Evolutionary conservation across 2,797 vertebrate genomes (phyloP).

Genomic region (Sarcophilus harrisii): DNA sequence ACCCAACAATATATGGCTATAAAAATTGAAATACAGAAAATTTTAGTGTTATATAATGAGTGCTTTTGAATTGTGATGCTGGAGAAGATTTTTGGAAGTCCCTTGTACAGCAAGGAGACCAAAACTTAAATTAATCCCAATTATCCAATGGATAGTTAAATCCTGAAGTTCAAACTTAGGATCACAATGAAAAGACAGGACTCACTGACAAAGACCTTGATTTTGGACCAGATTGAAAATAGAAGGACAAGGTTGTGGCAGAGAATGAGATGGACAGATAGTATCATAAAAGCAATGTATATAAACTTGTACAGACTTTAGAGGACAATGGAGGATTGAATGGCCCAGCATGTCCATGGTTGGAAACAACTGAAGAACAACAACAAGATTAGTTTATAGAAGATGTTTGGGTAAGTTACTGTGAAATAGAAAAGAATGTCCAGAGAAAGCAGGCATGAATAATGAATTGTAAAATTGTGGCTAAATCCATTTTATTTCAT

Average conservation of each 20-base stretch:
- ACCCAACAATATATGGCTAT: not conserved
- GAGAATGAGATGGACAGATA: not conserved
- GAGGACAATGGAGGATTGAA: not conserved
- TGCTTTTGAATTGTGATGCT: not conserved
- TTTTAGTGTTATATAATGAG: not conserved
- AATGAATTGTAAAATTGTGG: not conserved
- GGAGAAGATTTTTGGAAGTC: not conserved
- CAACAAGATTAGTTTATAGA: not conserved
- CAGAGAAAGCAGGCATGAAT: not conserved
- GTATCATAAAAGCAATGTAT: not conserved
- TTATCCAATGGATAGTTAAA: not conserved
- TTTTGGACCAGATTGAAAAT: not conserved
- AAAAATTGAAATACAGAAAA: not conserved
- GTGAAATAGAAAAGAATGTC: not conserved
- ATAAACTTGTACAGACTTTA: not conserved
- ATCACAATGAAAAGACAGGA: not conserved
- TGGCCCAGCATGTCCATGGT: not conserved
- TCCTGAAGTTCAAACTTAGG: not conserved
- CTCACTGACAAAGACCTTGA: not conserved
- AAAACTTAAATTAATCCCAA: not conserved
- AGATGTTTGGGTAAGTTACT: not conserved
- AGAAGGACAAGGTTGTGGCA: not conserved
- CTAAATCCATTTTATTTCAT: not conserved
- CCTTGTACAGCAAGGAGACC: not conserved
- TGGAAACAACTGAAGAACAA: not conserved